Evolutionary conservation across 2,888 invertebrate species (phyloP).

Genomic region (Gibbula magus): DNA sequence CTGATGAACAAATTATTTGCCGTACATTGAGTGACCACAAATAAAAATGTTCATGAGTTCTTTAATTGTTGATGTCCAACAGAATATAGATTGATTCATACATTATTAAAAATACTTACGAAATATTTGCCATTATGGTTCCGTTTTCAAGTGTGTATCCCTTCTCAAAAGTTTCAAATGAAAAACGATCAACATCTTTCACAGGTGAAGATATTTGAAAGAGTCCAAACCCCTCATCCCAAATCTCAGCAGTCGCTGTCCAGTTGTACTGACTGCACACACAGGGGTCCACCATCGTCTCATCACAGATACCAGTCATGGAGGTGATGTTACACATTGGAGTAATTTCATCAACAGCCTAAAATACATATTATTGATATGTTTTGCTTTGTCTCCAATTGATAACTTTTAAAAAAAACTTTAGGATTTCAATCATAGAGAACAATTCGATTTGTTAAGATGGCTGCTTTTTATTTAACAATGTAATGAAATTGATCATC

Average conservation of each 20-base stretch:
- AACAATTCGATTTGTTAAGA: too few relatives aligned
- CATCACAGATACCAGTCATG: background rate
- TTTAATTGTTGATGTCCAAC: too few relatives aligned
- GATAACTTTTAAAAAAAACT: too few relatives aligned
- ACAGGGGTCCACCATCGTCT: background rate
- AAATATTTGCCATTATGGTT: background rate
- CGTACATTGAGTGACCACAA: too few relatives aligned
- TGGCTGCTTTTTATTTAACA: too few relatives aligned
- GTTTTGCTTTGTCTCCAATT: too few relatives aligned
- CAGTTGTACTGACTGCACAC: constrained; percentile 2
- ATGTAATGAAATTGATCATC: too few relatives aligned
- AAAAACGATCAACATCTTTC: background rate
- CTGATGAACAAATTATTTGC: too few relatives aligned
- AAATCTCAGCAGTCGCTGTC: background rate
- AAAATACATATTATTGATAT: background rate
- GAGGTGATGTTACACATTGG: background rate
- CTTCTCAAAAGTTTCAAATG: background rate
- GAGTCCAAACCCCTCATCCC: background rate
- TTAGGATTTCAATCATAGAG: too few relatives aligned
- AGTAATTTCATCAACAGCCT: background rate
- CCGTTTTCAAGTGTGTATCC: background rate
- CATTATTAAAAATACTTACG: background rate
- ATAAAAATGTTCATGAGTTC: too few relatives aligned
- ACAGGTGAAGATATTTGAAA: background rate
- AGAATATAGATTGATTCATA: too few relatives aligned